Base-by-base conservation (phyloP, 2,113 vertebrate species). In the Tichodroma muraria region DNA sequence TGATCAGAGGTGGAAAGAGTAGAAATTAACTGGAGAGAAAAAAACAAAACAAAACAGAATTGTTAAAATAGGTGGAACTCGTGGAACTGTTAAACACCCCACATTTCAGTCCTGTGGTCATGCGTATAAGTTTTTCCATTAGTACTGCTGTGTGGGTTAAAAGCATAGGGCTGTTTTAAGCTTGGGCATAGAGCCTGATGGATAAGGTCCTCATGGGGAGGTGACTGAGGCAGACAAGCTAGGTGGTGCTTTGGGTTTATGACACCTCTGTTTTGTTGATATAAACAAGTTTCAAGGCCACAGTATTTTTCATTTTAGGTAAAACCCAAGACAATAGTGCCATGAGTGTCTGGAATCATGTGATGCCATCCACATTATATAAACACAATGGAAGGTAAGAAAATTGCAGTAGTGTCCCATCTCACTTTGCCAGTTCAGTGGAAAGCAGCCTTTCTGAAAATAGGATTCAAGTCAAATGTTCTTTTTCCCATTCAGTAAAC, bases 21-120 rank as follows among this genome's bases (percentile, higher is more conserved):
- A 96, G 97, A 96, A 96, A 97, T 97, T 96, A 97, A 97, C 98
- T 98, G 87, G 97, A 97, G 93, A 97, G 85, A 80, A 96, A 97
- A 97, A 96, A 97, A 90, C n/a, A 97, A 96, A 50, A 98, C 59
- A 96, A 97, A 77, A 97, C 82, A 96, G 92, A 95, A 80, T 96
- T 88, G 76, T 97, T 97, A 97, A 94, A 89, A 95, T 13, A 94
- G 92, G 69, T 68, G 52, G 86, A 90, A 89, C 44, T 49, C 87
- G 81, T 66, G 85, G 61, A 95, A 95, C 30, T 72, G 63, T 90
- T 77, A 85, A 94, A 85, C 44, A 95, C 7, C 69, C 68, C 45
- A 77, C 61, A 84, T 88, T 89, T 90, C 60, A 64, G 31, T 83
- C 60, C 38, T 65, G 68, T 52, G 45, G 57, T 76, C 76, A 71